Conservation (phyloP, 2,888 invertebrate genomes). For the Melanophora roralis region DNA sequence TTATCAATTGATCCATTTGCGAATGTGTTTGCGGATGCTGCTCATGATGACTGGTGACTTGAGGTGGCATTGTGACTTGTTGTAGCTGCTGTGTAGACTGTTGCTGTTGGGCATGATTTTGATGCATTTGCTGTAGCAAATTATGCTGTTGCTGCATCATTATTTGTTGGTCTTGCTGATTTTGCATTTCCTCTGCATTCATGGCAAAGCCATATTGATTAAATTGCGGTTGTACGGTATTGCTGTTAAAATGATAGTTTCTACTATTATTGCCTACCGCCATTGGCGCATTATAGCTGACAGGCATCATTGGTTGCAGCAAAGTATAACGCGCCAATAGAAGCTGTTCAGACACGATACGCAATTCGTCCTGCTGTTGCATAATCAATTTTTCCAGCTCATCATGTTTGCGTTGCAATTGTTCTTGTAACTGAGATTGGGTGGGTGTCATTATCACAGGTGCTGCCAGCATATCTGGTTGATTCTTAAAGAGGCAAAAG, state of each 20-base stretch:
- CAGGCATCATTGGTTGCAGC: slow-evolving; percentile 75
- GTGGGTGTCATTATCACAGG: slow-evolving; percentile 79
- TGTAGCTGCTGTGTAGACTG: slow-evolving; percentile 69
- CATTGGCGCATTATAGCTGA: slow-evolving; percentile 64
- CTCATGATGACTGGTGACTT: slow-evolving; percentile 62
- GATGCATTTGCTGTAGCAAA: slow-evolving; percentile 67
- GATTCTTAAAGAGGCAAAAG: slow-evolving; percentile 57
- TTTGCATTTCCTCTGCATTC: slow-evolving; percentile 69
- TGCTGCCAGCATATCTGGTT: slow-evolving; percentile 70
- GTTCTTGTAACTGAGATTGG: slow-evolving; percentile 83
- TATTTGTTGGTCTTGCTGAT: slow-evolving; percentile 71
- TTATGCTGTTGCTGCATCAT: slow-evolving; percentile 69
- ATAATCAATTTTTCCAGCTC: slow-evolving; percentile 90
- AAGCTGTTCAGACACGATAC: slow-evolving; percentile 91
- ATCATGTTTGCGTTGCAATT: slow-evolving; percentile 89
- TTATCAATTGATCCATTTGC: slow-evolving; percentile 62
- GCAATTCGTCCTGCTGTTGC: slow-evolving; percentile 90
- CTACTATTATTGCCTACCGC: slow-evolving; percentile 33
- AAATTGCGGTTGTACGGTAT: slow-evolving; percentile 64
- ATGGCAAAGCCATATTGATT: slow-evolving; percentile 74
- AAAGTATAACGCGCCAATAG: slow-evolving; percentile 88
- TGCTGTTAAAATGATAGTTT: slow-evolving; percentile 51
- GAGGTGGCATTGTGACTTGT: slow-evolving; percentile 67
- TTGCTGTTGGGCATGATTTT: slow-evolving; percentile 67
- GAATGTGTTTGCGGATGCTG: slow-evolving; percentile 60